Conservation (phyloP, 2,113 vertebrate species). For the Megalops atlanticus region DNA sequence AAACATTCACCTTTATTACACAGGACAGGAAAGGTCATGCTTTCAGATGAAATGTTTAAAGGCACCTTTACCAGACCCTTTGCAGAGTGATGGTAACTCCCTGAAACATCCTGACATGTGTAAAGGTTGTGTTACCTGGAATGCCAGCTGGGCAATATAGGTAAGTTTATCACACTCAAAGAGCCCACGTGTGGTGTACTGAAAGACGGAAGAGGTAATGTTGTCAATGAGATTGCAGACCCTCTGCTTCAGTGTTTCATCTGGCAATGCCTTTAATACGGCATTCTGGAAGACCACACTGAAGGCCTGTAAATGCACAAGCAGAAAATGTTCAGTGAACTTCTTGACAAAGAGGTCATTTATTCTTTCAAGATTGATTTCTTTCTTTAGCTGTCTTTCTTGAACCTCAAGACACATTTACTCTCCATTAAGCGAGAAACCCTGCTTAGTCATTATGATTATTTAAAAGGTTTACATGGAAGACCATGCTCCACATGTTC, state of each 20-base stretch:
- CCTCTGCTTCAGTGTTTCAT: constrained; percentile 71
- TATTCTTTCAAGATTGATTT: too few species aligned
- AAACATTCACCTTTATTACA: background rate
- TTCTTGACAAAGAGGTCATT: too few species aligned
- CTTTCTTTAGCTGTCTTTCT: too few species aligned
- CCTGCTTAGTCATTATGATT: background rate
- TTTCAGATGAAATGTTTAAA: too few species aligned
- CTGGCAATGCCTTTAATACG: constrained; percentile 74
- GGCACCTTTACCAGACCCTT: background rate
- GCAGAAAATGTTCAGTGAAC: too few species aligned
- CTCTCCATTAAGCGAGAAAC: background rate
- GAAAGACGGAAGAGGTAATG: constrained; percentile 88
- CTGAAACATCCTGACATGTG: background rate
- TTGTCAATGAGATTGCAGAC: constrained; percentile 85
- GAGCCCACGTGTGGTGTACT: constrained; percentile 87
- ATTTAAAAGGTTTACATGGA: too few species aligned
- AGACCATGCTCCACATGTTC: too few species aligned
- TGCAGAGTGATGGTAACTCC: background rate
- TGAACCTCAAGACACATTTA: too few species aligned
- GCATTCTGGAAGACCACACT: constrained; percentile 88
- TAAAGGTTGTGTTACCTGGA: constrained; percentile 79
- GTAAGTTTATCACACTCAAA: constrained; percentile 92
- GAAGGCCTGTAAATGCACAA: constrained; percentile 77
- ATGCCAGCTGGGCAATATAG: constrained; percentile 86
- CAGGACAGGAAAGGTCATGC: too few species aligned